Evolutionary conservation across 1,140 invertebrate genomes (phyloP).

Genomic region (Camponotus pennsylvanicus): DNA sequence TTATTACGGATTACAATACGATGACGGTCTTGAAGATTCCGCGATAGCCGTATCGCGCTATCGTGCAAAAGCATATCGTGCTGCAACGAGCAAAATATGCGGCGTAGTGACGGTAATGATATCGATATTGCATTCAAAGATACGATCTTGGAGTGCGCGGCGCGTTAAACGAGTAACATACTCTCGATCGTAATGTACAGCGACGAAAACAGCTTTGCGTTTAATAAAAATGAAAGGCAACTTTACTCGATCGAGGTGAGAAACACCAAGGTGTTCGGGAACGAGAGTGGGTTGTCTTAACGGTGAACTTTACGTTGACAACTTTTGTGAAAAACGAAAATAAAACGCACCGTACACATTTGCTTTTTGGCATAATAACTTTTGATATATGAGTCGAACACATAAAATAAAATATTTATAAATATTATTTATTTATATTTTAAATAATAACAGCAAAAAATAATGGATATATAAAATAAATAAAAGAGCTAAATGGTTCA

Average conservation of each 20-base stretch:
- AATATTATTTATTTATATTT: too few relatives aligned
- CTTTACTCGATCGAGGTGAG: neutral
- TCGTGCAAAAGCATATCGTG: conserved; percentile 34
- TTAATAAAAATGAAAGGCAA: conserved; percentile 49
- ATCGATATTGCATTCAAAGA: conserved; percentile 44
- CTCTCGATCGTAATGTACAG: conserved; percentile 11
- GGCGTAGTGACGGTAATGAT: conserved; percentile 52
- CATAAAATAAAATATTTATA: neutral
- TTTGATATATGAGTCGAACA: conserved; percentile 12
- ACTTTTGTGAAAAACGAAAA: conserved; percentile 22
- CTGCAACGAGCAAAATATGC: conserved; percentile 50
- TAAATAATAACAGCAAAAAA: neutral
- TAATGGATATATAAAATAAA: neutral
- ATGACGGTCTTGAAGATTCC: conserved; percentile 34
- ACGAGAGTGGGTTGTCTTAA: conserved; percentile 27
- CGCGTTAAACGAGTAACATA: conserved; percentile 27
- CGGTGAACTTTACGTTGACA: conserved; percentile 30
- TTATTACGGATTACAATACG: conserved; percentile 55
- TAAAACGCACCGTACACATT: neutral
- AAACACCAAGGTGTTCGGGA: neutral
- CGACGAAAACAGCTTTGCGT: conserved; percentile 36
- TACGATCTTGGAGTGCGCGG: conserved; percentile 37
- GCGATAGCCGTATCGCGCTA: conserved; percentile 41
- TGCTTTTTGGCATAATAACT: conserved; percentile 23
- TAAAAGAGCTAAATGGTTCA: neutral